Evolutionary conservation across 2,797 vertebrate species (phyloP), one percentile per base, ranked within the genome.

Genomic region (Acropternis orthonyx): DNA sequence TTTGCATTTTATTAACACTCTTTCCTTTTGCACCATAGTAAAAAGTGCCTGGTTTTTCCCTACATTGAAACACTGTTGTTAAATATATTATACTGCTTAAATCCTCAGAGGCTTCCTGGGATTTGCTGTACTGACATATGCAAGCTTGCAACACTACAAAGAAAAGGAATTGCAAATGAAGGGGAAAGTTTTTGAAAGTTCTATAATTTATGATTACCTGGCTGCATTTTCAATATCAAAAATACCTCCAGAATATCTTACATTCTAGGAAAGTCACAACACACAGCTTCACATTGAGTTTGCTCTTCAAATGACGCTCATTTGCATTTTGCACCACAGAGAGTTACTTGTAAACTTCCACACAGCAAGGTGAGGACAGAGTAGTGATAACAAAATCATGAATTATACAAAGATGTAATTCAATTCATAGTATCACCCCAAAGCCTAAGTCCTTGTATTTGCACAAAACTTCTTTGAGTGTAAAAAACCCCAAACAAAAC

Each of bases 261-360:
- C 23, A 81, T 82, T 51, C 74, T 65, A 80, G 44, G 56, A 79
- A 92, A 74, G 61, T 58, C 32, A 59, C 37, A 77, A 67, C 1
- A 1, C 16, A 30, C 11, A 6, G 0, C 22, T 85, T 79, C 56
- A 58, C 1, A 0, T 6, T 23, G 49, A 46, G 32, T 56, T 93
- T 90, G 13, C 52, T 92, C 59, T 71, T 82, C 32, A 77, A 85
- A 76, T 0, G 19, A 89, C 69, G 27, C 34, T 89, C 14, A 71
- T 95, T 93, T 93, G 41, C 66, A 41, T 95, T 95, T 93, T 77
- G 28, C 32, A 67, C 71, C 1, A 0, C 27, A 61, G 79, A 67
- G 91, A 80, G 32, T 73, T 81, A 72, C 71, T 90, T 85, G 34
- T 61, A 94, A 95, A 79, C 41, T 93, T 93, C 83, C 36, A 59